Conservation (phyloP, 2,113 vertebrate genomes). For the Ariopsis seemanni region DNA sequence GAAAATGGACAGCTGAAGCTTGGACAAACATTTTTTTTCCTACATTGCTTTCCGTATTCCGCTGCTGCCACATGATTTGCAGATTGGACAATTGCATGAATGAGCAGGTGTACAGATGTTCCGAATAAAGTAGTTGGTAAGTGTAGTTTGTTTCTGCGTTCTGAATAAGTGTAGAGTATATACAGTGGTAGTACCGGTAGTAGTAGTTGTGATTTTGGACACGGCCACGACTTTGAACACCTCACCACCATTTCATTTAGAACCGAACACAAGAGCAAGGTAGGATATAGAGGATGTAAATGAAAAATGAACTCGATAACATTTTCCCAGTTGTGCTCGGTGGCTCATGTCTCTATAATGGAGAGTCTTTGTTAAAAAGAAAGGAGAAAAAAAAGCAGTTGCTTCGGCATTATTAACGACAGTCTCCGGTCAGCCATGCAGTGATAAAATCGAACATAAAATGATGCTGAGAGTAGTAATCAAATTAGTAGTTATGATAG, state of each 20-base stretch:
- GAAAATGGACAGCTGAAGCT: background rate
- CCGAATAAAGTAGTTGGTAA: background rate
- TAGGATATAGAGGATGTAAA: constrained; percentile 38
- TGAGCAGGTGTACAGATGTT: background rate
- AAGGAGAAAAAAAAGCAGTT: constrained; percentile 50
- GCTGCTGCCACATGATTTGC: background rate
- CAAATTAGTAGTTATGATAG: constrained; percentile 67
- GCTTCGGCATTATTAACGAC: constrained; percentile 70
- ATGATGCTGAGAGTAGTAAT: constrained; percentile 68
- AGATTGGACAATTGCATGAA: background rate
- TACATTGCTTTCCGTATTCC: background rate
- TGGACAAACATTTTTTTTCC: background rate
- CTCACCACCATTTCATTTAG: background rate
- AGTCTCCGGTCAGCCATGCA: constrained; percentile 67
- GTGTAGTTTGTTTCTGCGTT: background rate
- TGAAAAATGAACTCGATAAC: constrained; percentile 76
- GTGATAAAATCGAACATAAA: constrained; percentile 72
- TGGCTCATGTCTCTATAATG: constrained; percentile 67
- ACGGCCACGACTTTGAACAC: background rate
- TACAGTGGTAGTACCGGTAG: too few relatives aligned
- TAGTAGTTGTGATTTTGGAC: background rate
- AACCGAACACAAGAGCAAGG: constrained; percentile 33
- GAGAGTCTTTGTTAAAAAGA: constrained; percentile 73
- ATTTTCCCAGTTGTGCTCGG: constrained; percentile 67
- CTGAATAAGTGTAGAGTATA: background rate